Evolutionary conservation across 2,888 invertebrate species (phyloP).

Genomic region (Metalampra italica): DNA sequence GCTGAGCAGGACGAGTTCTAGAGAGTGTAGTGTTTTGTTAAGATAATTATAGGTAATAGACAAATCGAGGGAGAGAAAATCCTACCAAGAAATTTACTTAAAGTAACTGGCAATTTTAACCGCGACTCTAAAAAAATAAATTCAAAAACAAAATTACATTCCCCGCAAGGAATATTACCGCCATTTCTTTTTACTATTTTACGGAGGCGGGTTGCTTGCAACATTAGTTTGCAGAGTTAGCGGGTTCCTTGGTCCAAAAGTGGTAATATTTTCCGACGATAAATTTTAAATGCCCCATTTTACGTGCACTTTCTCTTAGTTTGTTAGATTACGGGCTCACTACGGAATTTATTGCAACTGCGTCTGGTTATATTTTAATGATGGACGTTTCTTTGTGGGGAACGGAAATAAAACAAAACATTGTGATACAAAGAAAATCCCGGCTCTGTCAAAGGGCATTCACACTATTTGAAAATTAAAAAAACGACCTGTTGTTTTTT

Average conservation of each 20-base stretch:
- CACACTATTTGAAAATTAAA: too few species aligned
- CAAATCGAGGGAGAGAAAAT: too few species aligned
- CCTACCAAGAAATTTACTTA: too few species aligned
- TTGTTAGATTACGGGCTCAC: constrained; percentile 54
- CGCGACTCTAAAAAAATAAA: constrained; percentile 5
- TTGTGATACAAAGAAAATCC: constrained; percentile 16
- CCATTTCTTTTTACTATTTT: constrained; percentile 45
- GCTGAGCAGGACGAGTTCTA: too few species aligned
- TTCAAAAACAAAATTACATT: constrained; percentile 35
- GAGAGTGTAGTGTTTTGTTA: too few species aligned
- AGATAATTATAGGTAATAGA: too few species aligned
- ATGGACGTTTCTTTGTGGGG: constrained; percentile 24
- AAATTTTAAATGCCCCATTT: constrained; percentile 65
- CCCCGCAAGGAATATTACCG: constrained; percentile 39
- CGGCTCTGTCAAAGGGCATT: background rate
- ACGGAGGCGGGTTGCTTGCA: constrained; percentile 44
- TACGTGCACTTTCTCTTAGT: constrained; percentile 61
- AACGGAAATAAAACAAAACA: constrained; percentile 12
- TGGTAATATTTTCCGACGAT: constrained; percentile 67
- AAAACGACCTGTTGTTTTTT: too few species aligned
- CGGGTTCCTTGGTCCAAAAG: constrained; percentile 48
- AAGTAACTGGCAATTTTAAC: background rate
- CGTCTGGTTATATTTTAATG: constrained; percentile 43
- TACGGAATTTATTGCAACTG: constrained; percentile 49
- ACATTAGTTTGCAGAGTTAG: constrained; percentile 59